These are phyloP conservation scores for Anoplius nigerrimus DNA, from an alignment of 2,888 invertebrate species.

Conservation along the genomic window DNA sequence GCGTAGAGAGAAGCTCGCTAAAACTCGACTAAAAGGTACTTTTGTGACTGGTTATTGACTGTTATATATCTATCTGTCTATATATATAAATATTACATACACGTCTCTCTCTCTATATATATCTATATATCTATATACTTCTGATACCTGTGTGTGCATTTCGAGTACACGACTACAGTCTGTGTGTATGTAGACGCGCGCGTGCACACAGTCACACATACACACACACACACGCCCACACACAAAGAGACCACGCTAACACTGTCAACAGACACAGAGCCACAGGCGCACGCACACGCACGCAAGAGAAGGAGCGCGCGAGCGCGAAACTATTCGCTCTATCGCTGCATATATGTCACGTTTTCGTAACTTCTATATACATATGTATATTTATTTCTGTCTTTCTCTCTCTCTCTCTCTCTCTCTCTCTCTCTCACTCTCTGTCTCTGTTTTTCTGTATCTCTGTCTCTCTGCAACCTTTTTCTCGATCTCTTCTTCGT, in stretches of 20 bases:
- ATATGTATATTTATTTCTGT: constrained; percentile 25
- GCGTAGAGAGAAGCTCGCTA: constrained; percentile 74
- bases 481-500: too few relatives aligned
- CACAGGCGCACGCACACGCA: background rate
- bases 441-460: constrained; percentile 13
- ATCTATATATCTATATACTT: constrained; percentile 29
- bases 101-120: constrained; percentile 37
- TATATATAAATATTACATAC: constrained; percentile 51
- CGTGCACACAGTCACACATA: constrained; percentile 14
- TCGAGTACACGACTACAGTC: constrained; percentile 30
- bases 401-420: constrained; percentile 34
- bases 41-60: constrained; percentile 74
- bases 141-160: constrained; percentile 50
- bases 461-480: background rate
- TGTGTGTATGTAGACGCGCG: too few relatives aligned
- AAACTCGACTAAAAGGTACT: constrained; percentile 74
- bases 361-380: background rate
- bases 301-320: background rate
- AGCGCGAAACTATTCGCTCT: background rate
- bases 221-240: constrained; percentile 1
- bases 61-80: constrained; percentile 55
- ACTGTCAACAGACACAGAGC: constrained; percentile 8
- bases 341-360: constrained; percentile 4
- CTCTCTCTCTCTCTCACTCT: constrained; percentile 24
- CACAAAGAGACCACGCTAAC: background rate